Conservation (phyloP, 2,888 invertebrate species). For the Cabera pusaria region DNA sequence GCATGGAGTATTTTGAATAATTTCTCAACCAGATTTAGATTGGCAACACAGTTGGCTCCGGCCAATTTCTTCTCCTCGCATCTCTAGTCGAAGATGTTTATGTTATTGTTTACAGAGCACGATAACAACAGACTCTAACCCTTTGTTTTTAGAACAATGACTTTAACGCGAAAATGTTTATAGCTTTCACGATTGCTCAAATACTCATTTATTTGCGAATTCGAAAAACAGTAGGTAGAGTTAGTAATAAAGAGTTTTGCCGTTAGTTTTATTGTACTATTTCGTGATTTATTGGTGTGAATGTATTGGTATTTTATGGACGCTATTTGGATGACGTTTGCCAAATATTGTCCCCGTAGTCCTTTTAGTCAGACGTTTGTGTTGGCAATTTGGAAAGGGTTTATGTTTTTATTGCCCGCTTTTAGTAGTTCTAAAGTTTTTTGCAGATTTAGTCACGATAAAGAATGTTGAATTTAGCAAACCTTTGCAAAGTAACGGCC, state of each 20-base stretch:
- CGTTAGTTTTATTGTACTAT: conserved; percentile 32
- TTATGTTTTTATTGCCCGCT: conserved; percentile 8
- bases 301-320: conserved; percentile 24
- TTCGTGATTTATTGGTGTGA: conserved; percentile 21
- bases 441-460: too few relatives aligned
- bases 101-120: conserved; percentile 53
- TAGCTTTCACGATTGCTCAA: conserved; percentile 35
- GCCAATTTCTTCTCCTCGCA: conserved; percentile 1
- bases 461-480: too few relatives aligned
- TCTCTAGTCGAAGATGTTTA: conserved; percentile 42
- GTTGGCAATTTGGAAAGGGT: conserved; percentile 16
- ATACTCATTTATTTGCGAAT: conserved; percentile 16
- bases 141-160: conserved; percentile 57
- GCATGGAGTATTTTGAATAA: too few relatives aligned
- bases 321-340: conserved; percentile 15
- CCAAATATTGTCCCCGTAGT: conserved; percentile 18
- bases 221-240: conserved; percentile 10
- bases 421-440: neutral
- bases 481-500: too few relatives aligned
- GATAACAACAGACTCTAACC: conserved; percentile 42
- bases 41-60: too few relatives aligned
- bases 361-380: conserved; percentile 15
- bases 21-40: too few relatives aligned
- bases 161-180: conserved; percentile 55
- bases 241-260: conserved; percentile 36